Evolutionary conservation across 1,140 invertebrate genomes (phyloP).

Genomic region (Cecropterus lyciades): DNA sequence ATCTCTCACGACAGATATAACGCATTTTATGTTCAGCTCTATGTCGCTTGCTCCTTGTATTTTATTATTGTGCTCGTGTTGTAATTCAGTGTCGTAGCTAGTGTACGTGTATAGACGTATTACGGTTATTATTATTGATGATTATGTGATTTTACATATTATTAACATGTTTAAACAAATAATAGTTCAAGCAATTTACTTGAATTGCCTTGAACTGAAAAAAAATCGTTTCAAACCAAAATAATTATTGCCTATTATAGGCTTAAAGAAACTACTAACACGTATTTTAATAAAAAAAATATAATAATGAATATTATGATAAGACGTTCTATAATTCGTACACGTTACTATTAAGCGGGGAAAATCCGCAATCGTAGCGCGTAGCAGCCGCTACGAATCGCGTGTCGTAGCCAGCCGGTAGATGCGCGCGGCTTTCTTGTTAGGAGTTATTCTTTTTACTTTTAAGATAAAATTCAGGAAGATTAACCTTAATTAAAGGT

Average conservation of each 20-base stretch:
- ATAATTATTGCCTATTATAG: too few species aligned
- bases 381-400: slow-evolving; percentile 68
- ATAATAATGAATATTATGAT: too few species aligned
- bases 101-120: slow-evolving; percentile 4
- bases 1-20: not conserved
- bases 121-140: not conserved
- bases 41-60: slow-evolving; percentile 30
- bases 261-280: too few species aligned
- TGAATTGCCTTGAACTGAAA: too few species aligned
- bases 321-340: too few species aligned
- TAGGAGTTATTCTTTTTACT: not conserved
- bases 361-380: slow-evolving; percentile 44
- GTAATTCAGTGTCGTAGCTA: slow-evolving; percentile 12
- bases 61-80: slow-evolving; percentile 20
- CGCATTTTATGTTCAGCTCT: slow-evolving; percentile 45
- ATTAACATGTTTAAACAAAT: too few species aligned
- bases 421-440: not conserved
- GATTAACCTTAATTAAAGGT: too few species aligned
- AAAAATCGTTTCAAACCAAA: too few species aligned
- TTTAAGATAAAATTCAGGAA: too few species aligned
- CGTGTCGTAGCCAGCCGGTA: slow-evolving; percentile 46
- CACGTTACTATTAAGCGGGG: not conserved
- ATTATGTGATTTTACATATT: too few species aligned
- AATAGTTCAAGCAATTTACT: too few species aligned
- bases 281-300: too few species aligned